phyloP scores from a whole-genome alignment of 2,888 invertebrate species.

The Oligia latruncula region DNA sequence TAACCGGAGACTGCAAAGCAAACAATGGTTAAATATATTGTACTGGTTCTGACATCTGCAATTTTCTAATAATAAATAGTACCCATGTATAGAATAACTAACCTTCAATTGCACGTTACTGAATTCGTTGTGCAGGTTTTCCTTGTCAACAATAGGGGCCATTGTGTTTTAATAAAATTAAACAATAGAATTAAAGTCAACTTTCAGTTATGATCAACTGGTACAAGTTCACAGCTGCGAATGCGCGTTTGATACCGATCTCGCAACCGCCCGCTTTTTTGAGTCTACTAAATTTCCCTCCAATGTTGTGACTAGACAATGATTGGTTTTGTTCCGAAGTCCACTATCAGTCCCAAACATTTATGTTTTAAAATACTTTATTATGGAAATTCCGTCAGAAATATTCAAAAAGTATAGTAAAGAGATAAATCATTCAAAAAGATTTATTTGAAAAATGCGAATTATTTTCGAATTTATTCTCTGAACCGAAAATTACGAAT shows the following conservation, averaged over 20 bases:
- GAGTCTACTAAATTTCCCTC: conserved; percentile 54
- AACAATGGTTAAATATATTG: conserved; percentile 8
- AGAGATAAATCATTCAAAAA: fast-evolving
- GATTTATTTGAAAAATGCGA: neutral
- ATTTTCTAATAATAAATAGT: conserved; percentile 10
- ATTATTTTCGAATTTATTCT: neutral
- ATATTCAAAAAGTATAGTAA: neutral
- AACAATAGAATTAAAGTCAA: neutral
- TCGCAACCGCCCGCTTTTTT: conserved; percentile 15
- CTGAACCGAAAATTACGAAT: neutral
- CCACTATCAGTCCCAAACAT: fast-evolving
- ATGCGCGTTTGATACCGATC: neutral
- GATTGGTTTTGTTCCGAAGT: conserved; percentile 44
- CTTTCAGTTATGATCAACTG: conserved; percentile 6
- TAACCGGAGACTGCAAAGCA: conserved; percentile 83
- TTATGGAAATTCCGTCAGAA: fast-evolving
- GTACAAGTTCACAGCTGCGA: conserved; percentile 6
- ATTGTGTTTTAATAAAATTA: conserved; percentile 64
- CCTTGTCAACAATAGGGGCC: conserved; percentile 81
- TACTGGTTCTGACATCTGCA: conserved; percentile 17
- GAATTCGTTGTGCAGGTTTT: conserved; percentile 82
- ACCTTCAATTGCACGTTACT: conserved; percentile 87
- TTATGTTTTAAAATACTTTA: neutral
- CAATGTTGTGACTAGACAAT: conserved; percentile 28
- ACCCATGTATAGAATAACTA: conserved; percentile 58